Base-by-base conservation (phyloP, 2,113 vertebrate species). In the Phoenicopterus ruber region DNA sequence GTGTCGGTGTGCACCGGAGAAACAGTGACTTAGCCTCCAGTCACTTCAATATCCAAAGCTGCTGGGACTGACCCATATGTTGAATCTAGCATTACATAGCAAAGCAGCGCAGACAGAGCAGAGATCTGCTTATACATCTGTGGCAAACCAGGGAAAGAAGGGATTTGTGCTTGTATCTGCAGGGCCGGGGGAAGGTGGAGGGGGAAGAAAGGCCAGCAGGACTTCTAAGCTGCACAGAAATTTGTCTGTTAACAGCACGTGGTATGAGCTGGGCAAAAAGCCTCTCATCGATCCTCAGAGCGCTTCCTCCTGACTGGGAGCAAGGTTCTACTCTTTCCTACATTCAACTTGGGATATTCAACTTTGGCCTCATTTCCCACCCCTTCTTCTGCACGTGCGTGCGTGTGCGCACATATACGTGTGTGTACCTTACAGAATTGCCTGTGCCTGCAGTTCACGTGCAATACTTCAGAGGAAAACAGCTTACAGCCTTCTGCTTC, bases 1-100 rank as follows among this genome's bases (percentile, higher is more conserved):
- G 32, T 69, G 36, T 15, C 0, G 0, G 15, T 18, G 40, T 12
- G 17, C 42, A 12, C 22, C 14, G 6, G 5, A 3, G n/a, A 54
- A 89, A 58, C 69, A 36, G 31, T 6, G 46, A 62, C 28, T 91
- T 80, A 10, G 31, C 34, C 77, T 66, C 31, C 28, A 38, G 67
- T 25, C 66, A 28, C 55, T 66, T 66, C 52, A 62, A 78, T 86
- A 74, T 17, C 50, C 76, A 92, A 54, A 94, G 29, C 44, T 85
- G 46, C 58, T 46, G 29, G 21, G 54, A 70, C 47, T 26, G 62
- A 67, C 28, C 84, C 52, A 9, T 28, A 13, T 17, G 36, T 21
- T 77, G 58, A 87, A 80, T 26, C 21, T 28, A 72, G 70, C 42
- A 71, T 21, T 87, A 74, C 94, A 84, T 1, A 42, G 69, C 73